Evolutionary conservation across 2,113 vertebrate genomes (phyloP).

Genomic region (Ctenodactylus gundi): DNA sequence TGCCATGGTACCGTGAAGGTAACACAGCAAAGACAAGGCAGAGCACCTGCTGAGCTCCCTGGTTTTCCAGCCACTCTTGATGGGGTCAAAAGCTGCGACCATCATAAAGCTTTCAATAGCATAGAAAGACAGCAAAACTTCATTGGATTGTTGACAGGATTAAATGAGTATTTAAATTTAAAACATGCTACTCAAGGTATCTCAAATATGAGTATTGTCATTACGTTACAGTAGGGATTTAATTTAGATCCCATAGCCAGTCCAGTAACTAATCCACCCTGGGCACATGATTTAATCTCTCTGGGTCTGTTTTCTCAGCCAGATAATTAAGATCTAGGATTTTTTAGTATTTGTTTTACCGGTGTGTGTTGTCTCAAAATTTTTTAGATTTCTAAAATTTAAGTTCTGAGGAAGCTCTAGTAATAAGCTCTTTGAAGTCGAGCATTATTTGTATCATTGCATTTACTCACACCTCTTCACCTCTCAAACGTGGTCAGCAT

Average conservation of each 20-base stretch:
- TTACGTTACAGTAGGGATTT: neutral
- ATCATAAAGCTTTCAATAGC: no score
- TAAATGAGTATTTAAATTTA: neutral
- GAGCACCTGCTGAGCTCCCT: no score
- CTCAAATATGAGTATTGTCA: neutral
- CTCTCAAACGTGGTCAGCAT: neutral
- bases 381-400: constrained; percentile 30
- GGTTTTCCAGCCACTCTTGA: no score
- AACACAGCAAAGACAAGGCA: neutral
- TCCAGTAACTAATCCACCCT: neutral
- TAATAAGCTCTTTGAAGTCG: neutral
- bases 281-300: neutral
- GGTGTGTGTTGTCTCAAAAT: neutral
- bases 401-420: neutral
- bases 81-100: neutral
- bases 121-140: neutral
- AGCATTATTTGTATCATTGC: neutral
- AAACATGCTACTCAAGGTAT: constrained; percentile 5
- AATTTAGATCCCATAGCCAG: neutral
- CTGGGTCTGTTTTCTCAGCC: constrained; percentile 16
- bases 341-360: constrained; percentile 44
- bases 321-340: neutral
- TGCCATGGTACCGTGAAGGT: neutral
- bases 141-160: neutral
- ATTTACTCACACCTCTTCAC: neutral